These are phyloP conservation scores for Hirtodrosophila cameraria DNA, from an alignment of 2,888 invertebrate genomes.

Conservation along the genomic window DNA sequence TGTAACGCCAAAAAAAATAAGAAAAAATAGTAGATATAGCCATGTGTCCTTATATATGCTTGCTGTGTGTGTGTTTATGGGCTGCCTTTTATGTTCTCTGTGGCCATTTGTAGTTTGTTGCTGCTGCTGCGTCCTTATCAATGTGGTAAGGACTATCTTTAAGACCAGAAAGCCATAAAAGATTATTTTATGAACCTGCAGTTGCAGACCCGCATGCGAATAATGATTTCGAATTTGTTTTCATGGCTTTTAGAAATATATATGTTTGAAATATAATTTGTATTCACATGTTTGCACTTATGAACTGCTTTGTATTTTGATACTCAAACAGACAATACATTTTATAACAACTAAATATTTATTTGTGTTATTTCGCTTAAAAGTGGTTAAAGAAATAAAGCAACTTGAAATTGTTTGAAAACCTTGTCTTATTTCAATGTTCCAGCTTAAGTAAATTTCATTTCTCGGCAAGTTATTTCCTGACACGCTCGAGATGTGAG, in stretches of 20 bases:
- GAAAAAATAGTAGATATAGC: no score
- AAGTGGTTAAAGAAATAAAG: no score
- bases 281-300: background rate
- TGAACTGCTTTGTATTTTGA: no score
- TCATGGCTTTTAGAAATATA: slow-evolving; percentile 20
- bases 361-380: no score
- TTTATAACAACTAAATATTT: no score
- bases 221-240: slow-evolving; percentile 12
- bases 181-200: slow-evolving; percentile 57
- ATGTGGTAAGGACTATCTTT: slow-evolving; percentile 24
- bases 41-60: no score
- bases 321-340: no score
- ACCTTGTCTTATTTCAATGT: no score
- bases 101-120: slow-evolving; percentile 67
- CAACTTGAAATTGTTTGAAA: no score
- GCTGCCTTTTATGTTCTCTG: slow-evolving; percentile 58
- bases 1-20: slow-evolving; percentile 54
- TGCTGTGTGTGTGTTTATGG: slow-evolving; percentile 27
- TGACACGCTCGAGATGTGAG: slow-evolving; percentile 2
- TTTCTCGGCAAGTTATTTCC: background rate
- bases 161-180: slow-evolving; percentile 56
- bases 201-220: slow-evolving; percentile 20
- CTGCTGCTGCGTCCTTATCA: slow-evolving; percentile 47
- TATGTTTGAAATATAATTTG: slow-evolving; percentile 21
- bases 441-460: background rate